Evolutionary conservation across 2,113 vertebrate species (phyloP).

Genomic region (Ciconia maguari): DNA sequence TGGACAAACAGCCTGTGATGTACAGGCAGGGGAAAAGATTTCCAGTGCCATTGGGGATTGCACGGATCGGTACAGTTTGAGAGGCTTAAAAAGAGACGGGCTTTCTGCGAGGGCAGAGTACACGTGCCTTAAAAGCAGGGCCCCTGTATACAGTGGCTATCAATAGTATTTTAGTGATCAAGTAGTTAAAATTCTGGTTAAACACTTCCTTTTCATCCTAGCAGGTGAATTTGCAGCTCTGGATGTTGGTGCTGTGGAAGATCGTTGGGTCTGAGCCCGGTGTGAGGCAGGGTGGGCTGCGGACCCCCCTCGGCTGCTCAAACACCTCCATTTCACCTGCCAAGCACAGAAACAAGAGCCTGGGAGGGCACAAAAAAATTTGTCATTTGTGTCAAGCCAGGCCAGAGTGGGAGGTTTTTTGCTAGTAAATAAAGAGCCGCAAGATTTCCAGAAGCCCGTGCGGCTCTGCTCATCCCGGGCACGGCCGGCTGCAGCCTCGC

Average conservation of each 20-base stretch:
- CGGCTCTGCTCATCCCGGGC: background rate
- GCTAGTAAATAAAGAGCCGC: background rate
- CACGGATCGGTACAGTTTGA: rapidly evolving
- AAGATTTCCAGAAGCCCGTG: background rate
- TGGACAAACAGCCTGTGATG: background rate
- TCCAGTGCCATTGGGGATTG: background rate
- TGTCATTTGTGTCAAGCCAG: background rate
- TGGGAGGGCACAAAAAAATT: background rate
- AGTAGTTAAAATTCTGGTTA: background rate
- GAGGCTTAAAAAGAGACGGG: background rate
- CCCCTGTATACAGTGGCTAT: background rate
- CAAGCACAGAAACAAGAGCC: background rate
- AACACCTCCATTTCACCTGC: background rate
- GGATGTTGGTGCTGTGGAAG: background rate
- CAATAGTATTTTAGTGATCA: rapidly evolving
- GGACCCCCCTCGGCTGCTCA: background rate
- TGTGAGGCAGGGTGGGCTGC: background rate
- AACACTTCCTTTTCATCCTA: background rate
- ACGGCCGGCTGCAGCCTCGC: background rate
- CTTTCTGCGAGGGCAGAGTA: background rate
- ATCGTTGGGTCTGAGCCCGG: rapidly evolving
- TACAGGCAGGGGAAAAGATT: background rate
- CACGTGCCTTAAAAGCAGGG: background rate
- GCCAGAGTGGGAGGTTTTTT: background rate
- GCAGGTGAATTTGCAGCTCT: background rate